These are phyloP conservation scores for Phycodurus eques DNA, from an alignment of 2,113 vertebrate species.

Conservation along the genomic window DNA sequence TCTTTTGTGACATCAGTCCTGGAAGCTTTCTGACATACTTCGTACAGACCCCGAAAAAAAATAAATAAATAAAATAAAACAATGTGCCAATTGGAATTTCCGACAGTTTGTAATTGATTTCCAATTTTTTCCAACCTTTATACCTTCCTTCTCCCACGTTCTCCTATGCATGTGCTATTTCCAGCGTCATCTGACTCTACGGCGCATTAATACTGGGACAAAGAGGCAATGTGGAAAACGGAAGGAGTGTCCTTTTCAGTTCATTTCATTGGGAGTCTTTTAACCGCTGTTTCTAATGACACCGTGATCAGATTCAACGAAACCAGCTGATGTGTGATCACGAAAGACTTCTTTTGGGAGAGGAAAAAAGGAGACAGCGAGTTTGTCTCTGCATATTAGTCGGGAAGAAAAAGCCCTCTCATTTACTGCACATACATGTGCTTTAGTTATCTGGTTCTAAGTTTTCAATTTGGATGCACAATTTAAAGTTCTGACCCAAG, in stretches of 20 bases:
- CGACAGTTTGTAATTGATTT: neutral
- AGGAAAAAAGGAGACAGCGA: neutral
- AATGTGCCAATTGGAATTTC: neutral
- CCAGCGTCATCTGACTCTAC: conserved; percentile 61
- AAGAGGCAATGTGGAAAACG: conserved; percentile 45
- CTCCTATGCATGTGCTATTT: neutral
- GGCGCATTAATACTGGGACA: conserved; percentile 46
- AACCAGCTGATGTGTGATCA: conserved; percentile 25
- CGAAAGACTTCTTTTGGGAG: neutral
- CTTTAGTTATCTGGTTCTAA: neutral
- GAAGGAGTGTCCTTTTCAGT: conserved; percentile 34
- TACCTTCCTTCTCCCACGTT: neutral
- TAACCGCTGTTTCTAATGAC: conserved; percentile 45
- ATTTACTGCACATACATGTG: neutral
- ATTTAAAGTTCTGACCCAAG: neutral
- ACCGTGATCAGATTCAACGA: conserved; percentile 6
- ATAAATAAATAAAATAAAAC: neutral
- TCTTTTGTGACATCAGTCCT: neutral
- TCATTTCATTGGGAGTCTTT: conserved; percentile 30
- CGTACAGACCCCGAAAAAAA: neutral
- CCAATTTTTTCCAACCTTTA: neutral
- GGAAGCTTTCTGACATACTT: neutral
- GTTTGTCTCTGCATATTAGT: neutral
- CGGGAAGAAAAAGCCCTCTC: neutral
- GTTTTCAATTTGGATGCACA: neutral